Percentiles rank a stretch among this genome's conserved stretches.
Conservation (phyloP, 2,113 vertebrate species). For the Silurus meridionalis region DNA sequence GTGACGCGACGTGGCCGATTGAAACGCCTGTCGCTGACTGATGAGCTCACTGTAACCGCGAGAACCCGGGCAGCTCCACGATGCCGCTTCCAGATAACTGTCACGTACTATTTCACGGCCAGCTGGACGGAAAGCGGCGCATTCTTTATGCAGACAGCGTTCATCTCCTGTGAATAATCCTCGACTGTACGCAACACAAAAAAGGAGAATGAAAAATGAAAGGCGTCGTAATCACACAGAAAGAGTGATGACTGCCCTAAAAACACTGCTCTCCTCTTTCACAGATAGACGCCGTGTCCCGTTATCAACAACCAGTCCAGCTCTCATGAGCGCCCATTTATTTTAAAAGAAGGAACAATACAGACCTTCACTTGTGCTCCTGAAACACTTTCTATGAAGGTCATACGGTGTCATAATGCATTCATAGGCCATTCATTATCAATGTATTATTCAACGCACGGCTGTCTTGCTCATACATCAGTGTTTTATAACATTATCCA, state of each 20-base stretch:
- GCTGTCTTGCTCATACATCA: not conserved
- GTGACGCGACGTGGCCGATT: not conserved
- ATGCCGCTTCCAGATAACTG: conserved; percentile 41
- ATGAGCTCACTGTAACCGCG: conserved; percentile 26
- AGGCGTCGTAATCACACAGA: conserved; percentile 35
- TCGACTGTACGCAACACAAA: conserved; percentile 24
- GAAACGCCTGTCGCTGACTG: conserved; percentile 30
- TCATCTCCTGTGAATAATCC: conserved; percentile 45
- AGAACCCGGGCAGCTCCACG: conserved; percentile 1
- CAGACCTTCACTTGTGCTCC: not conserved
- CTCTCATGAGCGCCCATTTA: not conserved
- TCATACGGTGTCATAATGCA: not conserved
- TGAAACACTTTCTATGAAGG: not conserved
- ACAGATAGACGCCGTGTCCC: not conserved
- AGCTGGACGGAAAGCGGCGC: conserved; percentile 32
- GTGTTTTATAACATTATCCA: not conserved
- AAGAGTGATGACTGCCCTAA: conserved; percentile 42
- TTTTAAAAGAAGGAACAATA: not conserved
- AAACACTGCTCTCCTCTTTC: not conserved
- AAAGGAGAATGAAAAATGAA: conserved; percentile 37
- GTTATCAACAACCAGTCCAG: not conserved
- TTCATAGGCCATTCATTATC: not conserved
- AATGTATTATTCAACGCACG: not conserved
- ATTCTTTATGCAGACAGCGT: conserved; percentile 46
- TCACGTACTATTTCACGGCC: conserved; percentile 51